Conservation (phyloP, 2,888 invertebrate species). For the Drosophila borealis region DNA sequence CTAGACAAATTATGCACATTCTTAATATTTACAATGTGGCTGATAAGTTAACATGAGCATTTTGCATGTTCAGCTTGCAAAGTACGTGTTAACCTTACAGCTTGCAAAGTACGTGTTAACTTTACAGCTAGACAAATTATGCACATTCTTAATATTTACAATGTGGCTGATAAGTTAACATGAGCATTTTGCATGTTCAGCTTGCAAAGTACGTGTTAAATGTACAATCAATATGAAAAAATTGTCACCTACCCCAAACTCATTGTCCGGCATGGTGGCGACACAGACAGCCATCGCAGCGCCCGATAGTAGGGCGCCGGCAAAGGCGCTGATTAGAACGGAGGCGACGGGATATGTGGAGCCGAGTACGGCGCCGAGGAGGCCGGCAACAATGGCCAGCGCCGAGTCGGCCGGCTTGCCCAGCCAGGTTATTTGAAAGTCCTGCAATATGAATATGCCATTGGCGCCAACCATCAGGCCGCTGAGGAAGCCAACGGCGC, state of each 20-base stretch:
- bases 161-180: neutral
- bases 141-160: neutral
- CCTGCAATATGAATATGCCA: slow-evolving; percentile 93
- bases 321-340: slow-evolving; percentile 84
- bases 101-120: no score
- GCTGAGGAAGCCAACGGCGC: slow-evolving; percentile 94
- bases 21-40: no score
- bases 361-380: slow-evolving; percentile 84
- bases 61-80: no score
- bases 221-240: neutral
- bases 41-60: no score
- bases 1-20: neutral
- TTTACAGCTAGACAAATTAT: no score
- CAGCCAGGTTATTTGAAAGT: slow-evolving; percentile 91
- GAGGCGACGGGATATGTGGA: slow-evolving; percentile 85
- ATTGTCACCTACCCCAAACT: slow-evolving; percentile 82
- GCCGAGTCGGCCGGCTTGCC: slow-evolving; percentile 86
- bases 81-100: no score
- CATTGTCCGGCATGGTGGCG: slow-evolving; percentile 85
- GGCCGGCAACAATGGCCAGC: slow-evolving; percentile 84
- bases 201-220: neutral
- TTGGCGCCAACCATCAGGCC: slow-evolving; percentile 94
- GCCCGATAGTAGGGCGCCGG: slow-evolving; percentile 84
- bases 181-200: neutral
- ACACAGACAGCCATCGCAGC: slow-evolving; percentile 85